Base-by-base conservation (phyloP, 2,113 vertebrate species). In the Neomonachus schauinslandi region DNA sequence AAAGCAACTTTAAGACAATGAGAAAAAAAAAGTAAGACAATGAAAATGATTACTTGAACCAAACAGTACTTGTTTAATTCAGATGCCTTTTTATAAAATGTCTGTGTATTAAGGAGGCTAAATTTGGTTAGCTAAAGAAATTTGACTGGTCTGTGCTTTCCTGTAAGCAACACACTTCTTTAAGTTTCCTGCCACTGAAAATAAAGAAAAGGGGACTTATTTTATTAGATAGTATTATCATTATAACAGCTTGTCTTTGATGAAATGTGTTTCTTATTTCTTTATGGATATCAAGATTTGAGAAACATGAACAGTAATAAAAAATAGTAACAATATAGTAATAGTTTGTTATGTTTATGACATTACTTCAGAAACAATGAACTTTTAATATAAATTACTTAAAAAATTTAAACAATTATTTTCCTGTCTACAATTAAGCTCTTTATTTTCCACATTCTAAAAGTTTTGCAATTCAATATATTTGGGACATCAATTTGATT, bases 31-130 rank as follows among this genome's bases (percentile, higher is more conserved):
- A 31, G 63, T 33, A 33, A n/a, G 65, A n/a, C 31, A 33, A n/a
- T 67, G 65, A 69, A 69, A 69, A 69, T 33, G n/a, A 72, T 74
- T 86, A 67, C 19, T 82, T 91, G 46, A 91, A 33, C 12, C 15
- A 91, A 76, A 80, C 33, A 88, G 18, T 67, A 82, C 57, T 57
- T 91, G 36, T 82, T 94, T 94, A 94, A 69, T 65, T 76, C 39
- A 82, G 36, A 94, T 28, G 7, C 39, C 7, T 94, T 96, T 14
- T 59, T 76, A 9, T 69, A 92, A 88, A 91, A 88, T 77, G 36
- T 81, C 72, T 91, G n/a, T 61, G 7, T 81, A 65, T 94, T 94
- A 81, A 87, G 24, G 24, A 87, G 67, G 33, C 26, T 94, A 76
- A 92, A 59, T 49, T 82, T 76, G 24, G 31, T 61, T 86, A 63